Base-by-base conservation (phyloP, 1,140 invertebrate species). In the Potamilus streckersoni region DNA sequence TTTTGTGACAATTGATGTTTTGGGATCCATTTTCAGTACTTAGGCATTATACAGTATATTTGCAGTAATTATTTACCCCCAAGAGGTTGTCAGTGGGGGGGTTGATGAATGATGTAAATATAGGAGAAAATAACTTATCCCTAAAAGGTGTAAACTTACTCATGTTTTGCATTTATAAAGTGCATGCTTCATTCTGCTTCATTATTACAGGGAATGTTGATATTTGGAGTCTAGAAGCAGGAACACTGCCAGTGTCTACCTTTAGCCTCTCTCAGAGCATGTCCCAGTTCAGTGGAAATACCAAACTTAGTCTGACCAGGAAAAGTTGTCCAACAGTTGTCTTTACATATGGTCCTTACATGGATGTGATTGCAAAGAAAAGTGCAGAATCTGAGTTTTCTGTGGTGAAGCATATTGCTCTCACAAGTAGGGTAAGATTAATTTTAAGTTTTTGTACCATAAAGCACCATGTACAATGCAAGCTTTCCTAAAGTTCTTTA, bases 201-300 rank as follows among this genome's bases (percentile, higher is more conserved):
- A 19, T 49, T n/a, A 56, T 74, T 78, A 13, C 63, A 88, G 86
- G 85, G 57, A 80, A 84, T 83, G 80, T 88, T n/a, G 87, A 88
- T 72, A 76, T 87, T 19, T 88, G 87, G 87, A 79, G 73, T 23
- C 80, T 83, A 59, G 73, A 82, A 27, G 73, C 73, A 62, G 80
- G 78, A 58, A 79, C 79, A 19, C 69, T 76, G 20, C 81, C 83
- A 12, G 56, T 82, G 19, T 76, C 83, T 49, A 82, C 82, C 13
- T 66, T 74, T 17, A 74, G 63, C 55, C 74, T 49, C 38, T 49
- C 74, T 70, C 58, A 69, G 66, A 66, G 60, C 15, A 77, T 73
- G 69, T 55, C 63, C 66, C 67, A 69, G 56, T 57, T 57, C 56
- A 20, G n/a, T 11, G 49, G 60, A 57, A 69, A 23, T 38, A 75